A percentile compares a stretch with the other conserved stretches of the same genome.
Evolutionary conservation across 2,113 vertebrate genomes (phyloP).

Genomic region (Anarhynchus alexandrinus): DNA sequence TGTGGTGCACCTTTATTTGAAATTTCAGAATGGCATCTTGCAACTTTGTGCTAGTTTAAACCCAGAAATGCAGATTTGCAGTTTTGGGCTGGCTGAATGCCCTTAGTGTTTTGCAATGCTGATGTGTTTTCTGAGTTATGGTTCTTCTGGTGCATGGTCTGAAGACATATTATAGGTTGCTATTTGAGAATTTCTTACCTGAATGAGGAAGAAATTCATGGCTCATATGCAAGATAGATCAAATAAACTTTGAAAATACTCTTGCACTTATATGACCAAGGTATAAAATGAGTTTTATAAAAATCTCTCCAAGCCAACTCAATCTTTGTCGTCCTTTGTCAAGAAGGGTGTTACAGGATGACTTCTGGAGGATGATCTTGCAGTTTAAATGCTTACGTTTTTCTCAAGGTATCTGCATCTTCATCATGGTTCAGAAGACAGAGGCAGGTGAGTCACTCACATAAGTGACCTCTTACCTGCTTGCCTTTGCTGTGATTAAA

Average conservation of each 20-base stretch:
- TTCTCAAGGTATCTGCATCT: background rate
- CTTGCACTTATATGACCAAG: background rate
- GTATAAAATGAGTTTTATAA: background rate
- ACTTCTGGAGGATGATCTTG: background rate
- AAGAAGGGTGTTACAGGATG: background rate
- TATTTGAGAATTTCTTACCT: background rate
- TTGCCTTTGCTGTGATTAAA: background rate
- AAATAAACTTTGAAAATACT: background rate
- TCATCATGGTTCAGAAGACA: background rate
- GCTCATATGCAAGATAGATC: background rate
- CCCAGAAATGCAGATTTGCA: background rate
- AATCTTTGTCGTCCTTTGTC: background rate
- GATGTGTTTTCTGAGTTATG: background rate
- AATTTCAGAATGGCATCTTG: background rate
- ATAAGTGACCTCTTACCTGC: background rate
- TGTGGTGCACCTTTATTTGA: background rate
- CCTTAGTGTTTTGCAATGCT: background rate
- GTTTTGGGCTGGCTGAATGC: background rate
- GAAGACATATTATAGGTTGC: background rate
- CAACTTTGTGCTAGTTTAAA: background rate
- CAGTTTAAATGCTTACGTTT: background rate
- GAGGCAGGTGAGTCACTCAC: background rate
- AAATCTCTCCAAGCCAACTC: background rate
- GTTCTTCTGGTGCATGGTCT: background rate
- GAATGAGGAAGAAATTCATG: background rate